Evolutionary conservation across 2,888 invertebrate species (phyloP), one percentile per base, ranked within the genome.

Genomic region (Drosophila recens): DNA sequence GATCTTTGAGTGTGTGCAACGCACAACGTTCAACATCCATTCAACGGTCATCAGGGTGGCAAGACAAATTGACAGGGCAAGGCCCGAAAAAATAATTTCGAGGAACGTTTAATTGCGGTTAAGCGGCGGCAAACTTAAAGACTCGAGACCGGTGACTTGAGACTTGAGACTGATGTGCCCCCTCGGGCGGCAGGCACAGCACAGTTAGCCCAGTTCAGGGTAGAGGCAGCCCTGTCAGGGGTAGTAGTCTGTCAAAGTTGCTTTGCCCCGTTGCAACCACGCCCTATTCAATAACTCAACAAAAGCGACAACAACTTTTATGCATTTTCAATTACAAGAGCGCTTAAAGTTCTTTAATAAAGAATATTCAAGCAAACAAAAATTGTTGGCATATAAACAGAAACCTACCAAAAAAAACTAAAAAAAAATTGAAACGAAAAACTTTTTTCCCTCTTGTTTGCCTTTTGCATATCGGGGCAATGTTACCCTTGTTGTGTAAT

Each of bases 261-360:
- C 8, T 1, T 72, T 67, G 68, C 54, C 43, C 57, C 54, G 63
- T 34, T 48, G 57, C 82, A 66, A 46, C 54, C 77, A 83, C 83
- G 89, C 89, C 83, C 84, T 83, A 72, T 83, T 83, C 83, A 83
- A 83, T 83, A 83, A 86, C 70, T 88, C 67, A 88, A 82, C 82
- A 83, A 83, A 86, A 61, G 87, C 62, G 63, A 33, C 62, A 58
- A 74, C 53, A 76, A 75, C 63, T 86, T 85, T 85, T 79, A 75
- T 83, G 81, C 77, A 83, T 83, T 88, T 86, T 88, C 82, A 83
- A 87, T 87, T 87, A 82, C 51, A 36, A 74, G 46, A 73, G 74
- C 58, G 79, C 79, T 67, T 69, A 65, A 83, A 72, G 66, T 87
- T 78, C 43, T 52, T 75, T 75, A 75, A 67, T 40, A 61, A 66